Percentiles rank a stretch among this genome's conserved stretches.
Evolutionary conservation across 2,888 invertebrate genomes (phyloP).

Genomic region (Sesia bembeciformis): DNA sequence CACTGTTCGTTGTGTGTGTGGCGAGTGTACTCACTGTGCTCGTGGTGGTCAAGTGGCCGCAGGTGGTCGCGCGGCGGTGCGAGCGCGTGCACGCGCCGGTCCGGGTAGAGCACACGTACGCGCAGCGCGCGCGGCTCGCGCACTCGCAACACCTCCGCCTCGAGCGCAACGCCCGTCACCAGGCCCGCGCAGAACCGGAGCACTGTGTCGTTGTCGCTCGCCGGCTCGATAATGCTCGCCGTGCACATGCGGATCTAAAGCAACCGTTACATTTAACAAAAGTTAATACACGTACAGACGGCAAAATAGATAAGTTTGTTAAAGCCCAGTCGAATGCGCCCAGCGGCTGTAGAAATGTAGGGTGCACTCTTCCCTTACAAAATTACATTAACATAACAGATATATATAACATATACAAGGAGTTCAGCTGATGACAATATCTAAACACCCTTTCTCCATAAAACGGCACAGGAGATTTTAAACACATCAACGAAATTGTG

Average conservation of each 20-base stretch:
- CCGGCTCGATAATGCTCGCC: slow-evolving; percentile 88
- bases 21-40: slow-evolving; percentile 32
- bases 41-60: slow-evolving; percentile 78
- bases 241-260: slow-evolving; percentile 83
- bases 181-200: slow-evolving; percentile 95
- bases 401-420: no score
- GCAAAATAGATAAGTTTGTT: no score
- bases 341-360: no score
- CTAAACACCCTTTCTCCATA: no score
- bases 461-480: no score
- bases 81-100: slow-evolving; percentile 89
- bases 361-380: no score
- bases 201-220: slow-evolving; percentile 82
- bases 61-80: slow-evolving; percentile 86
- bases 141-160: slow-evolving; percentile 89
- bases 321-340: no score
- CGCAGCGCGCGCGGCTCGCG: slow-evolving; percentile 82
- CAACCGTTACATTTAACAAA: no score
- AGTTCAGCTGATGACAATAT: no score
- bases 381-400: no score
- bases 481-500: no score
- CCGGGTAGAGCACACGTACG: slow-evolving; percentile 92
- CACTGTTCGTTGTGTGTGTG: background rate
- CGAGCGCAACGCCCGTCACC: slow-evolving; percentile 88
- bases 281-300: no score